phyloP scores from a whole-genome alignment of 2,888 invertebrate species.

The Pheosia gnoma region DNA sequence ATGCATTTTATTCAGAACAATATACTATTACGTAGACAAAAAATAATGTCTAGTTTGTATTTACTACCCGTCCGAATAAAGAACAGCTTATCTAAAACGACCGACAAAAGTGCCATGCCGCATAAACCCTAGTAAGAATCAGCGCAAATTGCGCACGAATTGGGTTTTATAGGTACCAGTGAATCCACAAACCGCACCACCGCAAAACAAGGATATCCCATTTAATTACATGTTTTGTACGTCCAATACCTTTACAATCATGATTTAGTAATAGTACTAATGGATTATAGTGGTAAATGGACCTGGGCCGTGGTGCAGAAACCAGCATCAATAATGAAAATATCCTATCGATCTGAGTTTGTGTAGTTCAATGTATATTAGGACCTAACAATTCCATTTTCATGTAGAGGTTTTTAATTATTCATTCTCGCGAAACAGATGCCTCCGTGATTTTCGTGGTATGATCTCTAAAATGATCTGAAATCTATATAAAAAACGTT shows the following conservation, averaged over 20 bases:
- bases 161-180: slow-evolving; percentile 11
- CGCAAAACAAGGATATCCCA: slow-evolving; percentile 47
- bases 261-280: slow-evolving; percentile 67
- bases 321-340: slow-evolving; percentile 53
- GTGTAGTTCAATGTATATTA: slow-evolving; percentile 12
- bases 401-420: no score
- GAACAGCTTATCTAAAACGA: neutral
- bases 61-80: no score
- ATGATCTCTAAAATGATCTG: no score
- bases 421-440: no score
- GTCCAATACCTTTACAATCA: slow-evolving; percentile 45
- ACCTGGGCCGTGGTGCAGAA: slow-evolving; percentile 39
- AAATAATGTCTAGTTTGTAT: no score
- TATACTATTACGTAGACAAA: neutral
- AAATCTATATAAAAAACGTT: no score
- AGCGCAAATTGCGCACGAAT: slow-evolving; percentile 19
- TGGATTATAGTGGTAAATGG: slow-evolving; percentile 62
- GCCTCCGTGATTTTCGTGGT: no score
- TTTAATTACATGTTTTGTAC: slow-evolving; percentile 50
- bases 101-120: neutral
- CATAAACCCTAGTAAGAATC: neutral
- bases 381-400: neutral
- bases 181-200: slow-evolving; percentile 26
- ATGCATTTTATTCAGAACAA: slow-evolving; percentile 5
- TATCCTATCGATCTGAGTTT: slow-evolving; percentile 27